Evolutionary conservation across 53 echinoderm and acorn worm species (phyloP).

Genomic region (Patiria pectinifera): DNA sequence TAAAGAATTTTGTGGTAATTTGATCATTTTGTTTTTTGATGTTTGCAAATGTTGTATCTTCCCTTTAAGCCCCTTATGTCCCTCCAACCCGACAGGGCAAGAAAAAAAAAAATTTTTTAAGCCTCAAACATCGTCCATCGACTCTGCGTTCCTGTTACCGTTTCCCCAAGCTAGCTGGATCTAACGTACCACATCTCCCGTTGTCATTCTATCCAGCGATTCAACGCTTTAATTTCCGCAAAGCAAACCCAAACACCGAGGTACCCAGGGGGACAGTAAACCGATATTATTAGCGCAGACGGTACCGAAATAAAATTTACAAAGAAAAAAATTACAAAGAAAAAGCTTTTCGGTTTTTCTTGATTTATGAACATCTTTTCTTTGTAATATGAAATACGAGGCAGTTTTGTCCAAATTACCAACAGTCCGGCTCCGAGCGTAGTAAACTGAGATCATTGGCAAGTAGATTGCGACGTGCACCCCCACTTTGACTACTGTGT

Average conservation of each 20-base stretch:
- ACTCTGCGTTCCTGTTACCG: neutral
- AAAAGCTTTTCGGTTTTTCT: too few species aligned
- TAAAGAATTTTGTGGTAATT: too few species aligned
- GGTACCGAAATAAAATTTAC: neutral
- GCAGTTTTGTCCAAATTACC: too few species aligned
- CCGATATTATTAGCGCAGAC: neutral
- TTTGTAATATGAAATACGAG: too few species aligned
- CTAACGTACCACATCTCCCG: neutral
- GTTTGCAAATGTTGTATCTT: too few species aligned
- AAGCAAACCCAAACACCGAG: slow-evolving; percentile 16
- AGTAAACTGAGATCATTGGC: too few species aligned
- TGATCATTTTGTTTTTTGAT: too few species aligned
- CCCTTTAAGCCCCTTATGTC: neutral
- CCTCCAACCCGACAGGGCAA: neutral
- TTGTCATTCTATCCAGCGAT: neutral
- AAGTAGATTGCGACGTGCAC: too few species aligned
- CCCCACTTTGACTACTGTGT: too few species aligned
- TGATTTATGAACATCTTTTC: too few species aligned
- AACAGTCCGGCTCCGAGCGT: too few species aligned
- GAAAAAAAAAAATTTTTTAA: neutral
- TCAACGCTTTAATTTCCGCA: slow-evolving; percentile 23
- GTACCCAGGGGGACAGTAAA: neutral
- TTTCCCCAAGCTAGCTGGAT: neutral
- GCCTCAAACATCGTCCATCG: neutral
- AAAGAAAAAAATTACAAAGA: too few species aligned